phyloP scores from a whole-genome alignment of 2,888 invertebrate species.

The Harpalus rubripes region DNA sequence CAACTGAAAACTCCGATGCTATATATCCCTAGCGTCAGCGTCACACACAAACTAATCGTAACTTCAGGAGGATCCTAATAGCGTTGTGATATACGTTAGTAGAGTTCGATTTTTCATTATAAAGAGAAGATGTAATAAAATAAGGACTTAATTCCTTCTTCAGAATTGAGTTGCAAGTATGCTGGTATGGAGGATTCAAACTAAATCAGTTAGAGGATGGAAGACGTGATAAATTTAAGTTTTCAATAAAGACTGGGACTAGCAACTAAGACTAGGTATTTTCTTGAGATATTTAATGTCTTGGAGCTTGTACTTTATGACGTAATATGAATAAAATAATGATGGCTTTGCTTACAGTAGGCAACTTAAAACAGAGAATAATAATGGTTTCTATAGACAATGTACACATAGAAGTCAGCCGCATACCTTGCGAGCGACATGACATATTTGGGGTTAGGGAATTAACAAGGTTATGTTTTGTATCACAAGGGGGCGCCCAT shows the following conservation, averaged over 20 bases:
- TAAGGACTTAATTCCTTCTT: slow-evolving; percentile 59
- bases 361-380: neutral
- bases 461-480: too few species aligned
- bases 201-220: slow-evolving; percentile 30
- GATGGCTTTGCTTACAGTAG: neutral
- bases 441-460: too few species aligned
- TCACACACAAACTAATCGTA: slow-evolving; percentile 60
- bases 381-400: too few species aligned
- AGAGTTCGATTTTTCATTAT: slow-evolving; percentile 63
- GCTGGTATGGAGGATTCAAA: slow-evolving; percentile 27
- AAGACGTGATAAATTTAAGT: slow-evolving; percentile 32
- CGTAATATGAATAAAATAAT: neutral
- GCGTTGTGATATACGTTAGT: neutral
- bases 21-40: slow-evolving; percentile 41
- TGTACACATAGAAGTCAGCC: too few species aligned
- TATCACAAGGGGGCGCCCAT: too few species aligned
- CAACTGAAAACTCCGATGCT: slow-evolving; percentile 63
- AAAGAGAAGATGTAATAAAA: slow-evolving; percentile 58
- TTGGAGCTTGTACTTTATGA: neutral
- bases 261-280: slow-evolving; percentile 4
- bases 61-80: slow-evolving; percentile 53
- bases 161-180: slow-evolving; percentile 20
- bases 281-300: slow-evolving; percentile 29
- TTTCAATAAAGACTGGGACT: slow-evolving; percentile 24
- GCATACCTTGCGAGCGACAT: too few species aligned